Conservation (phyloP, 2,113 vertebrate species). For the Zosterops hypoxanthus region DNA sequence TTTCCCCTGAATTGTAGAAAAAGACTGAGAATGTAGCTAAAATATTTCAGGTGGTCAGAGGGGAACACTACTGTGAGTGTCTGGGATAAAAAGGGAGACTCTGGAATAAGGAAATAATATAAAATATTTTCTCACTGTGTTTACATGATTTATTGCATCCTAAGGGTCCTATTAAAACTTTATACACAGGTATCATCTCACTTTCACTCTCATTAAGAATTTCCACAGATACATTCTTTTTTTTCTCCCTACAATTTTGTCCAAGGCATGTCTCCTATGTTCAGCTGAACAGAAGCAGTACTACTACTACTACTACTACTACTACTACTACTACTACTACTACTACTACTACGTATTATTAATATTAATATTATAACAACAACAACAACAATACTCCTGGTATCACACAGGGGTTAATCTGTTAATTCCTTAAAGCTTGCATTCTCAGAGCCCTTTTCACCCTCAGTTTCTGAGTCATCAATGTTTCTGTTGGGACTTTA, state of each 20-base stretch:
- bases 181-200: background rate
- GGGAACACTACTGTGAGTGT: background rate
- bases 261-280: background rate
- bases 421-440: background rate
- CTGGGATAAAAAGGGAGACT: background rate
- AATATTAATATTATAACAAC: background rate
- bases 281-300: background rate
- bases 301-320: background rate
- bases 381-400: fast-evolving
- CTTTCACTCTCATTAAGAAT: background rate
- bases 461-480: background rate
- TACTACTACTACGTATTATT: background rate
- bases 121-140: background rate
- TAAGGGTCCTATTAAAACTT: background rate
- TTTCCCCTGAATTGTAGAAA: background rate
- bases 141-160: background rate
- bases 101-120: background rate
- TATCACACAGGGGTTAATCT: background rate
- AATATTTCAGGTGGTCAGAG: background rate
- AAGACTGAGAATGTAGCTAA: background rate
- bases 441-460: background rate
- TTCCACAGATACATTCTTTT: fast-evolving
- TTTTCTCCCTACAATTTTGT: background rate
- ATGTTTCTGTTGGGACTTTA: background rate
- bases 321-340: background rate